phyloP scores from a whole-genome alignment of 1,140 invertebrate species.

The Megalopta genalis region DNA sequence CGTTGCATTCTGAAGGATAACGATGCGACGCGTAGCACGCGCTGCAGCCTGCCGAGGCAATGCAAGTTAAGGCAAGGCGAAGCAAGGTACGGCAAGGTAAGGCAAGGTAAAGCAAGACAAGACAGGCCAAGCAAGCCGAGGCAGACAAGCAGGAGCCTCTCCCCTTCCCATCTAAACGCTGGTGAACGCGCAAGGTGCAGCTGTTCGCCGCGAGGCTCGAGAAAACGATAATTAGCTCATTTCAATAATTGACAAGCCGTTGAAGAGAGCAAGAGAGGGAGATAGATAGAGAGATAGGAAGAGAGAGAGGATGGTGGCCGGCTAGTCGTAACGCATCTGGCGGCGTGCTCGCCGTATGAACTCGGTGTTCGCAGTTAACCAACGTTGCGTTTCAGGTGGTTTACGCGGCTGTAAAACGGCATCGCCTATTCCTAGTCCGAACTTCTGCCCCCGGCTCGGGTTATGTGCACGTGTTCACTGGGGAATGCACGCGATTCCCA shows the following conservation, averaged over 20 bases:
- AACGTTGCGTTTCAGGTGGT: conserved; percentile 44
- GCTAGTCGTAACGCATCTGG: conserved; percentile 74
- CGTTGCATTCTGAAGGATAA: conserved; percentile 56
- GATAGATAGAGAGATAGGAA: too few relatives aligned
- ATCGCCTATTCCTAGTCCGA: conserved; percentile 58
- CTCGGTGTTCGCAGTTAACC: conserved; percentile 2
- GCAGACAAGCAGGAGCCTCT: background rate
- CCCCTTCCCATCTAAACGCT: conserved; percentile 9
- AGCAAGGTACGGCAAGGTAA: too few relatives aligned
- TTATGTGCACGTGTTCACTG: conserved; percentile 36
- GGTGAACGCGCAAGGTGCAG: conserved; percentile 48
- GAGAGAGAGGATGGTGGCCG: conserved; percentile 8
- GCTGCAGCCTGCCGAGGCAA: conserved; percentile 20
- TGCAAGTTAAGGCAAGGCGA: too few relatives aligned
- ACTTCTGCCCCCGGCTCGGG: conserved; percentile 13
- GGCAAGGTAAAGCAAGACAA: too few relatives aligned
- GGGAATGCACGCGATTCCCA: conserved; percentile 29
- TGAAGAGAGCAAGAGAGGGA: too few relatives aligned
- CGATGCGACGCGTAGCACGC: conserved; percentile 57
- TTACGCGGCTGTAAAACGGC: conserved; percentile 76
- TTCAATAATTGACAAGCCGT: conserved; percentile 79
- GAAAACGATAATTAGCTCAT: conserved; percentile 79
- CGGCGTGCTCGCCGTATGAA: conserved; percentile 36
- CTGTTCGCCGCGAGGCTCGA: conserved; percentile 57
- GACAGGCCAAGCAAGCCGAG: too few relatives aligned